Conservation (phyloP, 2,797 vertebrate genomes). For the Gallinago solitaria region DNA sequence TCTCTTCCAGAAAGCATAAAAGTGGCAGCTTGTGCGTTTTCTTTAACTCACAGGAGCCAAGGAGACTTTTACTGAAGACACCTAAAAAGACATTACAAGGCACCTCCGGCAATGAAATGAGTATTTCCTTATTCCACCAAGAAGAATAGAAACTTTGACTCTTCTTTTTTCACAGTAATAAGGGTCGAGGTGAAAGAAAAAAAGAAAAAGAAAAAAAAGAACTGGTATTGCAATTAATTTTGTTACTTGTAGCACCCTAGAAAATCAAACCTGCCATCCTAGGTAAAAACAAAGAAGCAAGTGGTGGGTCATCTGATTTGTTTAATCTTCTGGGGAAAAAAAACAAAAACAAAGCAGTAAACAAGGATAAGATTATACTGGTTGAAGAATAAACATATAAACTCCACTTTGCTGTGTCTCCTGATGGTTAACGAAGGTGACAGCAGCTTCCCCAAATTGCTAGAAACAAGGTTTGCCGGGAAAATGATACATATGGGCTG, state of each 20-base stretch:
- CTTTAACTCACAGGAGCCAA: slow-evolving; percentile 13
- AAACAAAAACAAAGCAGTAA: neutral
- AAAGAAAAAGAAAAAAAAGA: too few species aligned
- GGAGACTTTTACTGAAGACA: neutral
- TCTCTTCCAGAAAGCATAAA: neutral
- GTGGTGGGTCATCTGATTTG: neutral
- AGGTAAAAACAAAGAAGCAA: neutral
- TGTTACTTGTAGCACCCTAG: neutral
- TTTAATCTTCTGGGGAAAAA: neutral
- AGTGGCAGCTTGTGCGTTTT: neutral
- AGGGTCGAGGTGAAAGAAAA: neutral
- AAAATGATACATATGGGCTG: accelerated
- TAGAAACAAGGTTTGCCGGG: neutral
- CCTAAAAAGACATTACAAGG: slow-evolving; percentile 10
- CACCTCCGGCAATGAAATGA: slow-evolving; percentile 35
- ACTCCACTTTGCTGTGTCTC: neutral
- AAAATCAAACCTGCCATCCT: neutral
- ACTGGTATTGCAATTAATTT: neutral
- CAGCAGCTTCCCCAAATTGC: neutral
- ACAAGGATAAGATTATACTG: neutral
- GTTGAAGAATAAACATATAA: neutral
- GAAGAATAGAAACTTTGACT: slow-evolving; percentile 1
- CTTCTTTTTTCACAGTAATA: neutral
- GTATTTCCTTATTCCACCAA: slow-evolving; percentile 29
- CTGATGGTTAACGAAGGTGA: too few species aligned